Conservation (phyloP, 2,113 vertebrate species). For the Trogon melanurus region DNA sequence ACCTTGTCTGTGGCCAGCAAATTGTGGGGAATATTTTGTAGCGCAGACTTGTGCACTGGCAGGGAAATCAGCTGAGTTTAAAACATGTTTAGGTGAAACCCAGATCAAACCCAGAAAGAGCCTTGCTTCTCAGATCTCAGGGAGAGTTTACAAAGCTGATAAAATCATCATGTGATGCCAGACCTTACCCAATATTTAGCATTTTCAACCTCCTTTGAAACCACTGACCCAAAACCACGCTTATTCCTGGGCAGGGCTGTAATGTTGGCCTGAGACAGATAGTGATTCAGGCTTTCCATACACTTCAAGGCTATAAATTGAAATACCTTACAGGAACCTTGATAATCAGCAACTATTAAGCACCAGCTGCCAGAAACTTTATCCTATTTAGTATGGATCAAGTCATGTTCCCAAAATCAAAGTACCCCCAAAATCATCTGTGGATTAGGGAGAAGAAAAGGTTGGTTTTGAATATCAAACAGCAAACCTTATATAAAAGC, state of each 20-base stretch:
- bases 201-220: neutral
- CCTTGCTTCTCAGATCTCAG: neutral
- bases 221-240: neutral
- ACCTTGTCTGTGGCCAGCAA: neutral
- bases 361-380: neutral
- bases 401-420: neutral
- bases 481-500: neutral
- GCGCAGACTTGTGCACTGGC: neutral
- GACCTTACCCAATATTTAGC: neutral
- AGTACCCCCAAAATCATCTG: neutral
- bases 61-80: neutral
- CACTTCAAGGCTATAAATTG: neutral
- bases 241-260: accelerated
- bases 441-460: neutral
- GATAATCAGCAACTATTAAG: neutral
- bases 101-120: neutral
- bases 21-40: neutral
- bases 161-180: neutral
- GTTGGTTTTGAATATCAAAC: neutral
- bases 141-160: neutral
- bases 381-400: neutral
- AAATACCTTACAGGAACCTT: neutral
- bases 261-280: neutral
- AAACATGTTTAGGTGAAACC: neutral
- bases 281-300: neutral